Conservation (phyloP, 2,797 vertebrate species). For the Dendrocincla tyrannina region DNA sequence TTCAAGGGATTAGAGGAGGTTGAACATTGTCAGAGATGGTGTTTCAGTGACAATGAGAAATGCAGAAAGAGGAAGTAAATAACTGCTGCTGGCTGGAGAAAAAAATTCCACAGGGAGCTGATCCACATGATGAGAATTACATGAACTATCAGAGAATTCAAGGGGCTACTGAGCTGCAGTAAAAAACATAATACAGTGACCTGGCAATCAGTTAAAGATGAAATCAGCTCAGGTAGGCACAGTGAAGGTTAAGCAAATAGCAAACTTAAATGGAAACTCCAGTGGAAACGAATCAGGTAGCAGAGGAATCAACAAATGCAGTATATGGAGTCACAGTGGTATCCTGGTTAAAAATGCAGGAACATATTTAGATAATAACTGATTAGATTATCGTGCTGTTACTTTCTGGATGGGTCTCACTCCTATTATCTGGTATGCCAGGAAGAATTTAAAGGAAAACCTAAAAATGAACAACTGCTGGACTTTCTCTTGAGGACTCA, state of each 20-base stretch:
- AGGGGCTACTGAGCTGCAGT: constrained; percentile 50
- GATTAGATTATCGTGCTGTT: neutral
- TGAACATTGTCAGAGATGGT: constrained; percentile 40
- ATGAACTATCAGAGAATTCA: constrained; percentile 47
- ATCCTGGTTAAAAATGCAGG: neutral
- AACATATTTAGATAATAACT: neutral
- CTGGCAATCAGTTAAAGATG: constrained; percentile 30
- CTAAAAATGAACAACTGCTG: neutral
- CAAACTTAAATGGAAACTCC: constrained; percentile 47
- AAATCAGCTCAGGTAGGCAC: constrained; percentile 31
- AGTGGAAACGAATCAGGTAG: neutral
- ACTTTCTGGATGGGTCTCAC: neutral
- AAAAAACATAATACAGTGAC: constrained; percentile 46
- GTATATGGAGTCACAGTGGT: neutral
- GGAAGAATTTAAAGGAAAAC: neutral
- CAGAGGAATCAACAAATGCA: neutral
- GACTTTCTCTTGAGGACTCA: neutral
- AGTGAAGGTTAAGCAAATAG: constrained; percentile 65
- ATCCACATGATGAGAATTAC: constrained; percentile 43
- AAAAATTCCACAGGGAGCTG: constrained; percentile 34
- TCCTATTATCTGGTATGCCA: neutral
- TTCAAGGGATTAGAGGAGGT: constrained; percentile 23
- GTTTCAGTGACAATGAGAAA: constrained; percentile 58
- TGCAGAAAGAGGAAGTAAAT: constrained; percentile 62
- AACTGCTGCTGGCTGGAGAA: constrained; percentile 42